Percentiles rank a stretch among this genome's conserved stretches.
phyloP scores from a whole-genome alignment of 1,140 invertebrate genomes.

The Bombus ignitus region DNA sequence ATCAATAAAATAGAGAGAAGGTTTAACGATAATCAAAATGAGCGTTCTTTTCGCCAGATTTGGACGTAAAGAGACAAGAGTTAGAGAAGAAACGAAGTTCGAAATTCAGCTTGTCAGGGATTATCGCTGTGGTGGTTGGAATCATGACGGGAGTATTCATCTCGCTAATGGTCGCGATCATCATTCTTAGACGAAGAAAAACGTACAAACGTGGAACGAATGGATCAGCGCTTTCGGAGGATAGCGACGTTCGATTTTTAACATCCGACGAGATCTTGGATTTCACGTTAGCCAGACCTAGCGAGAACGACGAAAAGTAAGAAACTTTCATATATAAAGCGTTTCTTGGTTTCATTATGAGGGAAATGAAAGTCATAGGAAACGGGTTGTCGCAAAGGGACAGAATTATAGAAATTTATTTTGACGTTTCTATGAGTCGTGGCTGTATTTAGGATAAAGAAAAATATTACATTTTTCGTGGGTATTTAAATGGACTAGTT shows the following conservation, averaged over 20 bases:
- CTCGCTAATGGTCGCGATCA: slow-evolving; percentile 59
- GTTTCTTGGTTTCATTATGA: background rate
- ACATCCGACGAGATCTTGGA: slow-evolving; percentile 84
- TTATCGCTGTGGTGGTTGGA: slow-evolving; percentile 72
- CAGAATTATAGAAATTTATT: background rate
- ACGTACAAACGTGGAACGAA: slow-evolving; percentile 75
- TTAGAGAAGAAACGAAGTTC: slow-evolving; percentile 56
- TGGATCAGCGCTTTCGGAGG: slow-evolving; percentile 78
- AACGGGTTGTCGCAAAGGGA: background rate
- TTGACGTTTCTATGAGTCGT: background rate
- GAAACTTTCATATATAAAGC: no score
- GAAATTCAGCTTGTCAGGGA: slow-evolving; percentile 66
- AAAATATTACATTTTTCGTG: background rate
- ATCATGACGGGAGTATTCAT: slow-evolving; percentile 66
- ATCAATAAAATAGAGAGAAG: background rate
- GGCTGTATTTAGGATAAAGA: background rate
- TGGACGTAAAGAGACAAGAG: slow-evolving; percentile 52
- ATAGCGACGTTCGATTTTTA: slow-evolving; percentile 84
- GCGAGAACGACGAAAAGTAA: slow-evolving; percentile 68
- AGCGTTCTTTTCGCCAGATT: slow-evolving; percentile 55
- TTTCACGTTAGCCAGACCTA: slow-evolving; percentile 82
- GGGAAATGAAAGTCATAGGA: background rate
- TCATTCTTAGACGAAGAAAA: slow-evolving; percentile 71
- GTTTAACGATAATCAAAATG: background rate
- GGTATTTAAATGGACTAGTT: slow-evolving; percentile 2